phyloP scores from a whole-genome alignment of 2,888 invertebrate species.

The Drosophila ustulata region DNA sequence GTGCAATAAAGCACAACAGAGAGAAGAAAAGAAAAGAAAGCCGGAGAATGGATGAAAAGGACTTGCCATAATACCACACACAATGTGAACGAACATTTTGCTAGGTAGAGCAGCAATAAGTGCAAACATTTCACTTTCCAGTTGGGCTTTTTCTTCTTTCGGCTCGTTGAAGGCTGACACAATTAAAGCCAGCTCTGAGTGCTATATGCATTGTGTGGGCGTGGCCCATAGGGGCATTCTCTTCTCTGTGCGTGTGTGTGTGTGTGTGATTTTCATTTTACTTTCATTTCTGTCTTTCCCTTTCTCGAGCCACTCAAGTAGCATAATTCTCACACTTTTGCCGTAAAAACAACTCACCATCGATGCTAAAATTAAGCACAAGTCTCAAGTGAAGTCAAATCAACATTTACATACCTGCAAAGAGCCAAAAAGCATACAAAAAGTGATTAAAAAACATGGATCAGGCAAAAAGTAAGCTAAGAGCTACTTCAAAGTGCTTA shows the following conservation, averaged over 20 bases:
- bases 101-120: conserved; percentile 42
- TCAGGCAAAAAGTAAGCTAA: conserved; percentile 4
- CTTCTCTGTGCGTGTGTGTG: conserved; percentile 1
- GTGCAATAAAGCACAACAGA: conserved; percentile 53
- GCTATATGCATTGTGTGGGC: conserved; percentile 16
- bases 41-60: conserved; percentile 6
- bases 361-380: conserved; percentile 9
- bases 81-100: conserved; percentile 28
- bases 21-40: neutral
- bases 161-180: conserved; percentile 33
- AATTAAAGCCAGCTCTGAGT: conserved; percentile 33
- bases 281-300: neutral
- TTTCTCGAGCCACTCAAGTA: conserved; percentile 12
- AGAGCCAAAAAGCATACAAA: conserved; percentile 11
- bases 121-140: conserved; percentile 63
- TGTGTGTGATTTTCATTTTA: conserved; percentile 41
- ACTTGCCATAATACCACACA: conserved; percentile 37
- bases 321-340: conserved; percentile 16
- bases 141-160: conserved; percentile 24
- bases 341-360: conserved; percentile 21
- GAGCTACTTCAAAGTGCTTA: conserved; percentile 26
- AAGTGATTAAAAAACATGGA: conserved; percentile 25
- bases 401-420: conserved; percentile 61
- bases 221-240: neutral
- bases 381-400: conserved; percentile 5